Conservation (phyloP, 2,113 vertebrate species). For the Limanda limanda region DNA sequence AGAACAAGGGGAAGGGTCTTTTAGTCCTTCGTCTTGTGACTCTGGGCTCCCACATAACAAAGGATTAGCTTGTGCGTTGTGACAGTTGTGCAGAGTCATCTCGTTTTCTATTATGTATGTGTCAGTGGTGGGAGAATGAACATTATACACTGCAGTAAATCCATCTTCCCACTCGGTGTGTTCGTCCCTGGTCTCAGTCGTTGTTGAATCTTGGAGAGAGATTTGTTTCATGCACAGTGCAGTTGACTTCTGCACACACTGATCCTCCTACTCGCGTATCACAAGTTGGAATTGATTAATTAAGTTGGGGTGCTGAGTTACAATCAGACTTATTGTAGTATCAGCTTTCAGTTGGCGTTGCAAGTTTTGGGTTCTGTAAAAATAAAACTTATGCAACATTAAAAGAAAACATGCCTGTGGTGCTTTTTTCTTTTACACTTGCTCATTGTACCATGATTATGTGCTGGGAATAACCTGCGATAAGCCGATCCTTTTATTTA, state of each 20-base stretch:
- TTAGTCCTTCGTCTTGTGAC: conserved; percentile 57
- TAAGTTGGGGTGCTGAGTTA: conserved; percentile 31
- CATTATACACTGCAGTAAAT: conserved; percentile 31
- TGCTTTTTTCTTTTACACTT: conserved; percentile 13
- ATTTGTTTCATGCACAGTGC: conserved; percentile 37
- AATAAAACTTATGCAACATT: conserved; percentile 13
- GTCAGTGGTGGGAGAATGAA: conserved; percentile 27
- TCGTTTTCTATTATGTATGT: conserved; percentile 41
- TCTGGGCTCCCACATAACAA: conserved; percentile 49
- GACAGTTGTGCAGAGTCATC: conserved; percentile 61
- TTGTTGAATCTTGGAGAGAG: conserved; percentile 18
- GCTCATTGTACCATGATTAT: conserved; percentile 33
- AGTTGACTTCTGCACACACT: conserved; percentile 59
- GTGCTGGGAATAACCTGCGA: conserved; percentile 19
- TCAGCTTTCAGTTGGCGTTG: conserved; percentile 45
- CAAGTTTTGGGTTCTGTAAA: conserved; percentile 20
- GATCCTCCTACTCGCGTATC: conserved; percentile 45
- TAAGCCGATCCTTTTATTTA: conserved; percentile 50
- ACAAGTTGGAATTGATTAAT: conserved; percentile 53
- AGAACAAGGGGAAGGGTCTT: conserved; percentile 14
- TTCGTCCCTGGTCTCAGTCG: conserved; percentile 34
- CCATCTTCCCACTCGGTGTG: conserved; percentile 21
- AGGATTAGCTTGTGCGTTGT: conserved; percentile 54
- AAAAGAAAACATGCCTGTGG: neutral
- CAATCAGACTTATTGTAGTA: conserved; percentile 63